Percentiles rank a stretch among this genome's conserved stretches.
phyloP scores from a whole-genome alignment of 92 coral and sea anemone genomes.

The Umimayanthus kanabou region DNA sequence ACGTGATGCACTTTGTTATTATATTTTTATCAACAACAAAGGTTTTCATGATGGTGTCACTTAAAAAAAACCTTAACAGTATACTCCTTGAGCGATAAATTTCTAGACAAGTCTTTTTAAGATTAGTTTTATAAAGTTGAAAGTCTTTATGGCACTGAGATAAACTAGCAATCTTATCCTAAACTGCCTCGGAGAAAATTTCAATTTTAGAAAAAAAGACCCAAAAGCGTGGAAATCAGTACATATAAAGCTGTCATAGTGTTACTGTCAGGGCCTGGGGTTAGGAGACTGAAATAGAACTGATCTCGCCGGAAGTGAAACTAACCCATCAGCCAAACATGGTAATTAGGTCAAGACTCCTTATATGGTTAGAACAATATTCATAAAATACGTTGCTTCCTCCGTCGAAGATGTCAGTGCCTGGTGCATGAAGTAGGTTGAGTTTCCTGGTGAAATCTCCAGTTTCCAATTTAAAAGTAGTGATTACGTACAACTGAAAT shows the following conservation, averaged over 20 bases:
- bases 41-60: neutral
- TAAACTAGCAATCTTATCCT: neutral
- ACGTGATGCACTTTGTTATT: neutral
- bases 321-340: conserved; percentile 14
- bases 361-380: conserved; percentile 25
- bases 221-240: neutral
- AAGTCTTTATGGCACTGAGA: neutral
- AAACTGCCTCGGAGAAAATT: neutral
- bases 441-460: conserved; percentile 31
- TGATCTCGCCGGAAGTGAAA: conserved; percentile 32
- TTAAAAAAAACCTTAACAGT: neutral
- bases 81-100: neutral
- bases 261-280: neutral
- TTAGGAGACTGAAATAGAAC: neutral
- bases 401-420: conserved; percentile 9
- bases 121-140: too few species aligned
- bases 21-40: neutral
- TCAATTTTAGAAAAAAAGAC: neutral
- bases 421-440: conserved; percentile 1
- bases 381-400: conserved; percentile 5
- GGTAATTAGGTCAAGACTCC: conserved; percentile 28
- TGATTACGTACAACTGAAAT: neutral
- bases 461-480: neutral
- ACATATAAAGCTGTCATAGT: neutral
- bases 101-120: too few species aligned